These are phyloP conservation scores for Stichopus horrens DNA, from an alignment of 53 echinoderm and acorn worm species.

Conservation along the genomic window DNA sequence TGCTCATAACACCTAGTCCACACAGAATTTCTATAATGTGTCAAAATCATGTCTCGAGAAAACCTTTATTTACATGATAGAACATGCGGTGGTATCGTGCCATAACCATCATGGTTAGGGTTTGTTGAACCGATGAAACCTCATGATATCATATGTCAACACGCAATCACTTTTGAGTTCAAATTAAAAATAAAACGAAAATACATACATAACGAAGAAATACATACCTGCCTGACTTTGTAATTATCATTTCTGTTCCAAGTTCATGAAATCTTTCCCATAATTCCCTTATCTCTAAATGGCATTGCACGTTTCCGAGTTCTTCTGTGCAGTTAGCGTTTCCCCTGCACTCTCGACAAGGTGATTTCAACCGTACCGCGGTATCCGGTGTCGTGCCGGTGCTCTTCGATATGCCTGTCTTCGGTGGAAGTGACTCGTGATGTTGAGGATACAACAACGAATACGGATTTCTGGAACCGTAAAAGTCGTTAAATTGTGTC, in stretches of 20 bases:
- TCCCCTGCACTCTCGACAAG: constrained; percentile 41
- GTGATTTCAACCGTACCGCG: constrained; percentile 22
- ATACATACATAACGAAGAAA: neutral
- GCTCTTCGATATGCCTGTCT: neutral
- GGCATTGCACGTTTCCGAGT: constrained; percentile 72
- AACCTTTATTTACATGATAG: too few species aligned
- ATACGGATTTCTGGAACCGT: neutral
- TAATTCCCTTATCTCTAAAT: constrained; percentile 84
- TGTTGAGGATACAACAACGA: neutral
- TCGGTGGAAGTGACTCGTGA: neutral
- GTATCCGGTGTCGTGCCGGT: neutral
- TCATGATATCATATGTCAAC: too few species aligned
- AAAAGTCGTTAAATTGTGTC: neutral
- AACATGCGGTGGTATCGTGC: too few species aligned
- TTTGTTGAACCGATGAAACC: too few species aligned
- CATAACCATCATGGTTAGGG: too few species aligned
- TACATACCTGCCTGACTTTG: constrained; percentile 93
- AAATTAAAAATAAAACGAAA: neutral
- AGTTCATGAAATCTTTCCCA: constrained; percentile 98
- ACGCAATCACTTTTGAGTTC: too few species aligned
- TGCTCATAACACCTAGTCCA: too few species aligned
- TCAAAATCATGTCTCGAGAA: too few species aligned
- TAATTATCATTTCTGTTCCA: constrained; percentile 99
- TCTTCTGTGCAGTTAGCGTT: constrained; percentile 55
- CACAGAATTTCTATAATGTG: too few species aligned